These are phyloP conservation scores for Nemapogon koenigi DNA, from an alignment of 2,888 invertebrate genomes.

Conservation along the genomic window DNA sequence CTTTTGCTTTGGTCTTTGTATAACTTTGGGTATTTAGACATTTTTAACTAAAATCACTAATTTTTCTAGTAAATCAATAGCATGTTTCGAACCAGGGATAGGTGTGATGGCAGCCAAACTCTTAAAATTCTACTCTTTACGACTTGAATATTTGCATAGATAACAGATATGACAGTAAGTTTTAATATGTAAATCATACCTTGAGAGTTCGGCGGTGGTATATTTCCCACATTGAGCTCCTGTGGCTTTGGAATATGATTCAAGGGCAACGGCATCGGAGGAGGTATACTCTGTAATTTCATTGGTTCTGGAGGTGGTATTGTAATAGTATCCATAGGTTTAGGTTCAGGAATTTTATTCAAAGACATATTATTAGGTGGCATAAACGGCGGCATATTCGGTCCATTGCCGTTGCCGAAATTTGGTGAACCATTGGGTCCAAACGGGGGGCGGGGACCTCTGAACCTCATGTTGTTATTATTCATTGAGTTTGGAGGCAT, in stretches of 20 bases:
- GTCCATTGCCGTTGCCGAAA: no score
- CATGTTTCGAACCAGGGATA: no score
- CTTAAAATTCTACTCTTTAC: no score
- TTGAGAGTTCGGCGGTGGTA: conserved; percentile 60
- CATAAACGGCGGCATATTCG: neutral
- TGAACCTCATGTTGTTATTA: conserved; percentile 37
- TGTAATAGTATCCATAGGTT: conserved; percentile 19
- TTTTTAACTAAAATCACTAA: no score
- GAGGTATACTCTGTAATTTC: conserved; percentile 68
- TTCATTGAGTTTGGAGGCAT: conserved; percentile 14
- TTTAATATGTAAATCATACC: no score
- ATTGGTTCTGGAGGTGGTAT: conserved; percentile 62
- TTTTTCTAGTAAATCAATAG: no score
- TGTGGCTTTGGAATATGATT: conserved; percentile 68
- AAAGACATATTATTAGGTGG: conserved; percentile 27
- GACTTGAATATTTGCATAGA: no score
- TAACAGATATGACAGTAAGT: no score
- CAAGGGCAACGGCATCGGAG: conserved; percentile 65
- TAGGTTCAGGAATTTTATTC: conserved; percentile 38
- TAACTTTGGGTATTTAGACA: no score
- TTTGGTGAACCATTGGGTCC: conserved; percentile 41
- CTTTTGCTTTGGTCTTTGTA: conserved; percentile 19
- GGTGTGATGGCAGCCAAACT: no score
- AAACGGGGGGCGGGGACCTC: conserved; percentile 44
- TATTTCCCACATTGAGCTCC: conserved; percentile 64